Percentiles rank a stretch among this genome's conserved stretches.
Conservation (phyloP, 2,797 vertebrate genomes). For the Rhinophrynus dorsalis region DNA sequence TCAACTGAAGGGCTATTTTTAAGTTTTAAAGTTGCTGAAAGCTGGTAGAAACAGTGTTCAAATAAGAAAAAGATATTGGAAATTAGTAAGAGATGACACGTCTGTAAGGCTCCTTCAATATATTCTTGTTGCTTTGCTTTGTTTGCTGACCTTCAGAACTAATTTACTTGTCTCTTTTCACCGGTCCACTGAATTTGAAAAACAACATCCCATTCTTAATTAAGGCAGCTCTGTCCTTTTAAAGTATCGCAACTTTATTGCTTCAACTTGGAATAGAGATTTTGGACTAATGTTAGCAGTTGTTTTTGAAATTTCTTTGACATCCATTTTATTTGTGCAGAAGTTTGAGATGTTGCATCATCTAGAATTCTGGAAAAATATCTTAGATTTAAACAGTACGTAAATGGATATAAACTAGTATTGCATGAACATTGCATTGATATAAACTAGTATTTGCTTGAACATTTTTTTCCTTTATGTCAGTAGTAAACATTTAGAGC, state of each 20-base stretch:
- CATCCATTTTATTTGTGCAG: neutral
- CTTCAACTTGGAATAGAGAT: neutral
- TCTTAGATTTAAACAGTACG: no score
- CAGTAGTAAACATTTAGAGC: no score
- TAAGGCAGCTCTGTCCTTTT: neutral
- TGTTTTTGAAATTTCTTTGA: neutral
- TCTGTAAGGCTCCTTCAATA: neutral
- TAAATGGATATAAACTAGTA: no score
- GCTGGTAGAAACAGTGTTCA: neutral
- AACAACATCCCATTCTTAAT: neutral
- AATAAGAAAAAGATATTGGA: slow-evolving; percentile 1
- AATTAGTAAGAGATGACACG: slow-evolving; percentile 10
- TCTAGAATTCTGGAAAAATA: no score
- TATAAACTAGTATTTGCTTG: no score
- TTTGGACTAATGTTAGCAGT: neutral
- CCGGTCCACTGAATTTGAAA: neutral
- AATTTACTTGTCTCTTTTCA: neutral
- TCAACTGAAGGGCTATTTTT: no score
- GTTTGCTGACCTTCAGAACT: neutral
- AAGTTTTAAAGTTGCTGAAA: no score
- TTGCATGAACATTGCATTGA: no score
- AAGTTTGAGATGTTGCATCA: no score
- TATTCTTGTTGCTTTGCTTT: neutral
- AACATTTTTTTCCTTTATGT: no score
- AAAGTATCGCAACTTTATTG: neutral